A percentile compares a stretch with the other conserved stretches of the same genome.
Evolutionary conservation across 2,113 vertebrate genomes (phyloP).

Genomic region (Trichomycterus rosablanca): DNA sequence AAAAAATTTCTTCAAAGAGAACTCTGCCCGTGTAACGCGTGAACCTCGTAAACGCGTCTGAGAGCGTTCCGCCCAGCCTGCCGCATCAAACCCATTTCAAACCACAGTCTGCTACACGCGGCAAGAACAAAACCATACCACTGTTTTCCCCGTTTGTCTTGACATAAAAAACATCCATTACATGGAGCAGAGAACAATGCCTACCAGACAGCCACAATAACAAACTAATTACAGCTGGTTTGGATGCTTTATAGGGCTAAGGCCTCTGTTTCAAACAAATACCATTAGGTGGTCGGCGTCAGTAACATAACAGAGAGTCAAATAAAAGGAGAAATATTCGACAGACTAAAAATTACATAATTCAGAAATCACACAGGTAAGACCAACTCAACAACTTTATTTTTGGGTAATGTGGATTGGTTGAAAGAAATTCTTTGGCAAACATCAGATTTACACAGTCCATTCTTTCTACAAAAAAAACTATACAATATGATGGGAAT

Average conservation of each 20-base stretch:
- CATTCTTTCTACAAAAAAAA: no score
- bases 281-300: not conserved
- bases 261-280: slow-evolving; percentile 16
- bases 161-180: slow-evolving; percentile 39
- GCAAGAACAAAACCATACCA: slow-evolving; percentile 17
- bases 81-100: slow-evolving; percentile 16
- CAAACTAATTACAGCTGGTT: slow-evolving; percentile 29
- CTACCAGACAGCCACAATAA: slow-evolving; percentile 20
- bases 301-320: not conserved
- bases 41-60: slow-evolving; percentile 38
- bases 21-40: slow-evolving; percentile 25
- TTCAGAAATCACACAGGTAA: no score
- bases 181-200: slow-evolving; percentile 20
- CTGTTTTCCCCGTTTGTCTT: slow-evolving; percentile 37
- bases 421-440: no score
- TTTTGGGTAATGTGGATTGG: no score
- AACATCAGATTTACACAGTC: no score
- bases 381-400: no score
- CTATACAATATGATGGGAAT: no score
- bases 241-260: slow-evolving; percentile 9
- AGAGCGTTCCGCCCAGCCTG: slow-evolving; percentile 19
- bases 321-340: not conserved
- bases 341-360: no score
- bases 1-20: slow-evolving; percentile 25
- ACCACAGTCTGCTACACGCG: slow-evolving; percentile 4